phyloP scores from a whole-genome alignment of 2,888 invertebrate species.

The Hyppa rectilinea region DNA sequence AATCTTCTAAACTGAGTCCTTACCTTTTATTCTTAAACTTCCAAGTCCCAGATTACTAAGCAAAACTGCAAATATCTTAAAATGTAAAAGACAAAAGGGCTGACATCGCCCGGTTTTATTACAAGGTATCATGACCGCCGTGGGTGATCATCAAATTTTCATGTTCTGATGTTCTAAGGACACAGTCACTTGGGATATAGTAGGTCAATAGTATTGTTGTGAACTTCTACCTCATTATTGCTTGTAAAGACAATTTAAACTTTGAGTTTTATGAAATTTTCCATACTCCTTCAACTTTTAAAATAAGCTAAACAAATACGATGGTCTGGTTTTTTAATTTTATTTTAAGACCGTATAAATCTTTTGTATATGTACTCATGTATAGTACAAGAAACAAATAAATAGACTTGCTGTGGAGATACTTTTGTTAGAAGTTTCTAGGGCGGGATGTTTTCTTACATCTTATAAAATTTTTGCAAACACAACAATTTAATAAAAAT shows the following conservation, averaged over 20 bases:
- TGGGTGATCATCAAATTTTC: conserved; percentile 70
- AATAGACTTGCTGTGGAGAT: no score
- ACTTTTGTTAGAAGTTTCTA: no score
- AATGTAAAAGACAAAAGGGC: conserved; percentile 58
- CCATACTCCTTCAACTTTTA: neutral
- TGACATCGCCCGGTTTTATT: conserved; percentile 61
- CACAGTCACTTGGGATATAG: conserved; percentile 20
- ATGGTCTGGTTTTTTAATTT: no score
- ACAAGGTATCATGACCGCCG: conserved; percentile 66
- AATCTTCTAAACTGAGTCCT: conserved; percentile 8
- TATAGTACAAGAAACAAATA: no score
- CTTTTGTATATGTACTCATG: no score
- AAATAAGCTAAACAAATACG: neutral
- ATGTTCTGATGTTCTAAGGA: conserved; percentile 53
- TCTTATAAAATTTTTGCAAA: no score
- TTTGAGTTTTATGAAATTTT: neutral
- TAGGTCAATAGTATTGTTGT: conserved; percentile 1
- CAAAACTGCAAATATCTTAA: conserved; percentile 49
- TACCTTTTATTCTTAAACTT: conserved; percentile 8
- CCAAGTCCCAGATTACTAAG: conserved; percentile 17
- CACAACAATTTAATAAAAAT: no score
- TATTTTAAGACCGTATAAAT: no score
- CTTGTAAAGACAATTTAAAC: neutral
- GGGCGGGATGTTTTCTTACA: no score
- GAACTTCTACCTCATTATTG: neutral